Percentiles rank a stretch among this genome's conserved stretches.
These are phyloP conservation scores for Diplogasteroides magnus DNA, from an alignment of 1,140 invertebrate species.

Conservation along the genomic window DNA sequence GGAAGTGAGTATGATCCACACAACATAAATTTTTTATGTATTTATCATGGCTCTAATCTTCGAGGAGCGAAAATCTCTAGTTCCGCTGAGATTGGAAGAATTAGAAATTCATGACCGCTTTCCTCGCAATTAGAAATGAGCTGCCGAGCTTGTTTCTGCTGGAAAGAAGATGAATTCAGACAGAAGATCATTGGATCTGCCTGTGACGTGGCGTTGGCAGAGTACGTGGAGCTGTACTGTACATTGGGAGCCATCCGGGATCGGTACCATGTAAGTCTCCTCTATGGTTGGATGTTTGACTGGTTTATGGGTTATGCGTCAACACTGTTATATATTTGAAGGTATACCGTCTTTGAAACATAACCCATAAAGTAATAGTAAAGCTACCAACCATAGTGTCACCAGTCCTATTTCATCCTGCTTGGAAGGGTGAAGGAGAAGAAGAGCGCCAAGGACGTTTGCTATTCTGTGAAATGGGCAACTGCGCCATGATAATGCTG, in stretches of 20 bases:
- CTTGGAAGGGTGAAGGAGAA: too few species aligned
- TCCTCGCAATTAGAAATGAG: slow-evolving; percentile 8
- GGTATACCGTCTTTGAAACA: too few species aligned
- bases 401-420: too few species aligned
- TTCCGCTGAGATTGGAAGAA: slow-evolving; percentile 1
- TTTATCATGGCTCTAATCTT: neutral
- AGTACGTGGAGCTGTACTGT: slow-evolving; percentile 47
- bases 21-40: slow-evolving; percentile 14
- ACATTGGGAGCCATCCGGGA: slow-evolving; percentile 47
- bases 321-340: too few species aligned
- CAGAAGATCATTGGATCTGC: slow-evolving; percentile 44
- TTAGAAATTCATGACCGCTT: slow-evolving; percentile 8
- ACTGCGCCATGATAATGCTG: too few species aligned
- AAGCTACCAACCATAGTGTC: too few species aligned
- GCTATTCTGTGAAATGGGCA: too few species aligned
- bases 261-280: slow-evolving; percentile 25
- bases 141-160: neutral
- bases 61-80: slow-evolving; percentile 7
- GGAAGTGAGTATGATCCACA: slow-evolving; percentile 3
- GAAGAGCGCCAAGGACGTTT: too few species aligned
- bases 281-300: too few species aligned
- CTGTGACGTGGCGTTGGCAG: slow-evolving; percentile 49
- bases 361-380: too few species aligned
- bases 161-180: slow-evolving; percentile 8
- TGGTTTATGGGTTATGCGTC: too few species aligned